Evolutionary conservation across 2,888 invertebrate species (phyloP), one percentile per base, ranked within the genome.

Genomic region (Marasmarcha lunaedactyla): DNA sequence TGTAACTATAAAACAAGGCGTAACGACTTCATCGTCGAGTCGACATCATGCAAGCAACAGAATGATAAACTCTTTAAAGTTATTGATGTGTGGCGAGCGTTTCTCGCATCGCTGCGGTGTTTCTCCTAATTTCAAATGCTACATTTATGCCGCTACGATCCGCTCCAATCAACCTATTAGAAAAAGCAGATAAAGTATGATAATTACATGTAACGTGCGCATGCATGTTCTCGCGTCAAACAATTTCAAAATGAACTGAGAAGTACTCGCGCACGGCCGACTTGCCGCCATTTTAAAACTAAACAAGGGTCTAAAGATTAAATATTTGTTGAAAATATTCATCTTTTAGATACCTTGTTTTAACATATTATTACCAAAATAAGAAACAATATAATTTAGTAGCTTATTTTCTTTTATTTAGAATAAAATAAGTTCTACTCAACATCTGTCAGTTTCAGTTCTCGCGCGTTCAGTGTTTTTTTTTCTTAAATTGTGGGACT

Each of bases 111-210:
- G 51, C 50, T 68, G 70, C 71, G 68, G 54, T 53, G 52, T 72
- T 71, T 71, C 73, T 77, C 67, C 63, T 58, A 57, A 65, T 69
- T 74, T 73, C 26, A 37, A 52, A 57, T 49, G 63, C 64, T 65
- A 11, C 59, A 57, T 63, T 57, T 60, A 66, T 71, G 69, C 60
- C 67, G 67, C 72, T 70, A 67, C 71, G 71, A 71, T 59, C 59
- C 73, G 78, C 72, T 74, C 64, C 70, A 71, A 59, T 71, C 72
- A 72, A 49, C 63, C 65, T 66, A 77, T 78, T 74, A 73, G 74
- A 70, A 79, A 79, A 79, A 74, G 69, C 71, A 73, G 76, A 79
- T 77, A 74, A 72, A 77, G 55, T 74, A 74, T 77, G 71, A 72
- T 78, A 78, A 81, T 77, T 72, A 68, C 52, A 71, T 69, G 66